These are phyloP conservation scores for Coenobita brevimanus DNA, from an alignment of 1,140 invertebrate genomes.

Conservation along the genomic window DNA sequence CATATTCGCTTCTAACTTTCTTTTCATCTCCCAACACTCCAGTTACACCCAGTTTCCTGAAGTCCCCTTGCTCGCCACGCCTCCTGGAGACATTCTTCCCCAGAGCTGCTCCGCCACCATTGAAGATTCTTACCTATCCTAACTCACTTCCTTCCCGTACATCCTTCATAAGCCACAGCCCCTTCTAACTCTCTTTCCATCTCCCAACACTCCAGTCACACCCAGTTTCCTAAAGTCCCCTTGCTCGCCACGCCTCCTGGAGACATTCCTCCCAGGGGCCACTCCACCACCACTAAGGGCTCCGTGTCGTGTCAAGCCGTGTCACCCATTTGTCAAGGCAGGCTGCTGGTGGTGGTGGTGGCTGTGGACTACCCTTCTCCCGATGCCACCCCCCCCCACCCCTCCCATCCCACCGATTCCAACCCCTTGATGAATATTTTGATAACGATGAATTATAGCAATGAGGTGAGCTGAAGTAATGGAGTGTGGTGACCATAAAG, in stretches of 20 bases:
- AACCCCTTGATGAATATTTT: slow-evolving; percentile 55
- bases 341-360: neutral
- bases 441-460: slow-evolving; percentile 62
- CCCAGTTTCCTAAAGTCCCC: neutral
- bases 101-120: too few species aligned
- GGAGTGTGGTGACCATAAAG: slow-evolving; percentile 49
- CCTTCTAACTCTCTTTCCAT: neutral
- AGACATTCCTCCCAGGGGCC: neutral
- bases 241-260: neutral
- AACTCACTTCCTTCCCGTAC: too few species aligned
- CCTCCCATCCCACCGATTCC: neutral
- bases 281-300: slow-evolving; percentile 19
- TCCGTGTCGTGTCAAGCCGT: slow-evolving; percentile 41
- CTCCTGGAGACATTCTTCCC: too few species aligned
- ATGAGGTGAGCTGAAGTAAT: slow-evolving; percentile 45
- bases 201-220: neutral
- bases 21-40: too few species aligned
- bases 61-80: too few species aligned
- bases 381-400: too few species aligned
- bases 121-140: too few species aligned
- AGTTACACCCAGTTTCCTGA: too few species aligned
- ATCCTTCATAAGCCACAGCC: neutral
- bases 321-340: slow-evolving; percentile 52
- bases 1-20: neutral
- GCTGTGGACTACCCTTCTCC: too few species aligned